Evolutionary conservation across 2,113 vertebrate species (phyloP).

Genomic region (Conger conger): DNA sequence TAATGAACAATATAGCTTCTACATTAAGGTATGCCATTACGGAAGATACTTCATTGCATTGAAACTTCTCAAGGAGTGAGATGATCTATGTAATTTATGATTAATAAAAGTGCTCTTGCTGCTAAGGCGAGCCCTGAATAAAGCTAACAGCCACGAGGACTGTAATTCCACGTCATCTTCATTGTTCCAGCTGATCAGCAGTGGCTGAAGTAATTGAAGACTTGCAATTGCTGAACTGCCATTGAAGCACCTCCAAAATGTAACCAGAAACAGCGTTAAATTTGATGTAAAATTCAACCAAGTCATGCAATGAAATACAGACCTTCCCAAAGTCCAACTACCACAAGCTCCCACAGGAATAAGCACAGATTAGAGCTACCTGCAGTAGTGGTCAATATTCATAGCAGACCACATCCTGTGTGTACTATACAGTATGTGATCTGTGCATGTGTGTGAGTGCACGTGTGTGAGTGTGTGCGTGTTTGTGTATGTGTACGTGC

Average conservation of each 20-base stretch:
- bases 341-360: neutral
- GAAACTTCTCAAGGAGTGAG: neutral
- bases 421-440: neutral
- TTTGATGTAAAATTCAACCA: too few relatives aligned
- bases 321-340: neutral
- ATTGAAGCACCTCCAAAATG: too few relatives aligned
- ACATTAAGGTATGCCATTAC: neutral
- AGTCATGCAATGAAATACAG: neutral
- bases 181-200: neutral
- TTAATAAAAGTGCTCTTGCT: neutral
- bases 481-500: too few relatives aligned
- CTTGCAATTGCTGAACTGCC: too few relatives aligned
- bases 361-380: neutral
- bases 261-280: too few relatives aligned
- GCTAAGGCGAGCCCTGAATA: neutral
- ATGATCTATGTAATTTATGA: neutral
- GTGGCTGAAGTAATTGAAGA: neutral
- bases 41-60: neutral
- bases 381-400: neutral
- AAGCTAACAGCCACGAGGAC: neutral
- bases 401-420: neutral
- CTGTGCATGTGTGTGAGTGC: too few relatives aligned
- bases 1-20: neutral
- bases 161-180: neutral
- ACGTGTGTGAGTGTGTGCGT: too few relatives aligned